Percentiles rank a stretch among this genome's conserved stretches.
These are phyloP conservation scores for Holotrichia oblita DNA, from an alignment of 1,140 invertebrate genomes.

Conservation along the genomic window DNA sequence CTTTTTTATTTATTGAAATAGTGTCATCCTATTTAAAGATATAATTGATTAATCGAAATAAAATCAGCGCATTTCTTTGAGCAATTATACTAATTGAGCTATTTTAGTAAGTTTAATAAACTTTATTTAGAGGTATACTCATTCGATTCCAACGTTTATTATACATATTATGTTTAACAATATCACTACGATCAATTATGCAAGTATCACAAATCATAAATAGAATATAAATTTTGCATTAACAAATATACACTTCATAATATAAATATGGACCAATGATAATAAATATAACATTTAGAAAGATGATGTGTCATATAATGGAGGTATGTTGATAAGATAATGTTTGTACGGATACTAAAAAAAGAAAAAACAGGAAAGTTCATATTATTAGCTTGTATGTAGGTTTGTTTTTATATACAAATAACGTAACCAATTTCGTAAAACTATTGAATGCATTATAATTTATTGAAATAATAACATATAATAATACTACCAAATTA, in stretches of 20 bases:
- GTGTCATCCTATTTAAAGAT: constrained; percentile 1
- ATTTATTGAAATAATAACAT: constrained; percentile 38
- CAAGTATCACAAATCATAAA: neutral
- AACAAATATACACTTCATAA: constrained; percentile 4
- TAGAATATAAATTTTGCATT: neutral
- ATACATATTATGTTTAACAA: neutral
- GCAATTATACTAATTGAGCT: constrained; percentile 8
- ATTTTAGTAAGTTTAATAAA: neutral
- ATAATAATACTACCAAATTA: constrained; percentile 39
- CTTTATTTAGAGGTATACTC: constrained; percentile 3
- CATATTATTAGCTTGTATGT: constrained; percentile 13
- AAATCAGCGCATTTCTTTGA: neutral
- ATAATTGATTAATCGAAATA: constrained; percentile 1
- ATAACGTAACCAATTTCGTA: neutral
- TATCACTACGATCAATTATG: constrained; percentile 10
- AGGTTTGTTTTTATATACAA: constrained; percentile 7
- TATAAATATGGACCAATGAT: constrained; percentile 22
- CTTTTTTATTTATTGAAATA: too few species aligned
- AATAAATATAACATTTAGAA: neutral
- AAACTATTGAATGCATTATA: constrained; percentile 22
- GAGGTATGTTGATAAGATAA: constrained; percentile 3
- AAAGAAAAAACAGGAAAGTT: neutral
- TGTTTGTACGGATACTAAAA: constrained; percentile 16
- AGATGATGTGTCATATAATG: neutral
- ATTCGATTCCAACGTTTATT: neutral